These are phyloP conservation scores for Norana najaformis DNA, from an alignment of 2,888 invertebrate species.

Conservation along the genomic window DNA sequence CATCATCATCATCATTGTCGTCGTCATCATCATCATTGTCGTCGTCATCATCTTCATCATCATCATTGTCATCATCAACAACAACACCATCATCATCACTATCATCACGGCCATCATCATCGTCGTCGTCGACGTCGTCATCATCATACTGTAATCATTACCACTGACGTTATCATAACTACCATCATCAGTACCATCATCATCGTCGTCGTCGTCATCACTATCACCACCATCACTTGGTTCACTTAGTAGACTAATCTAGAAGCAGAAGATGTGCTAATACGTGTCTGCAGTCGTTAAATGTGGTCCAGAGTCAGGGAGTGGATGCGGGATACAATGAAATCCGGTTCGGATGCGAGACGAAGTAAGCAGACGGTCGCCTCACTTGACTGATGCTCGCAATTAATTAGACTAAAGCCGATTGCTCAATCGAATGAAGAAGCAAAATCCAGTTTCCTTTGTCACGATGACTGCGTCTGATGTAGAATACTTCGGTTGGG, in stretches of 20 bases:
- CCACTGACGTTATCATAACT: background rate
- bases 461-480: too few species aligned
- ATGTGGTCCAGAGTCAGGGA: too few species aligned
- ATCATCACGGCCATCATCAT: constrained; percentile 28
- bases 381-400: too few species aligned
- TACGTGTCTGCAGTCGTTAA: constrained; percentile 70
- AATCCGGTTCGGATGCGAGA: too few species aligned
- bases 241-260: constrained; percentile 76
- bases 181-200: background rate
- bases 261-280: constrained; percentile 91
- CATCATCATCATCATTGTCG: background rate
- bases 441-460: too few species aligned
- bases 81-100: constrained; percentile 30
- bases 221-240: background rate
- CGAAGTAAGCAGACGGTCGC: too few species aligned
- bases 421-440: too few species aligned
- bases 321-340: too few species aligned
- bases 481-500: too few species aligned
- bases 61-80: constrained; percentile 25
- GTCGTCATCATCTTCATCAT: too few species aligned
- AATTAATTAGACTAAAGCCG: too few species aligned
- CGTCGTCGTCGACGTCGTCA: constrained; percentile 30
- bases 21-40: background rate
- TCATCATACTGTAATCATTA: constrained; percentile 26
- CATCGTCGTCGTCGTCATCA: constrained; percentile 19